These are phyloP conservation scores for Odocoileus hemionus DNA, from an alignment of 2,113 vertebrate species.

Conservation along the genomic window DNA sequence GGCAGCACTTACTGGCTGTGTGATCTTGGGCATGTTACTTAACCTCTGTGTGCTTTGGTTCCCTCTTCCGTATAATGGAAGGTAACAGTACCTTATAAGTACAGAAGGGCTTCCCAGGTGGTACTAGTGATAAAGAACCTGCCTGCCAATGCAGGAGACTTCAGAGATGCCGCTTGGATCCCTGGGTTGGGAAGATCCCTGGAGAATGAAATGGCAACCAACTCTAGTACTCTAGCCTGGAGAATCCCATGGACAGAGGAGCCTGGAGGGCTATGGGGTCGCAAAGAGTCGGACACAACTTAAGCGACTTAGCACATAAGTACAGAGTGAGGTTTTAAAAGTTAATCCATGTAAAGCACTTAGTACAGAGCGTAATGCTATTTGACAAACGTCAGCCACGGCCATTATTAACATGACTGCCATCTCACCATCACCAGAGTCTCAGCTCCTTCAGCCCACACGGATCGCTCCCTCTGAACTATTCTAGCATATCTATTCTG, in stretches of 20 bases:
- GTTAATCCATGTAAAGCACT: accelerated
- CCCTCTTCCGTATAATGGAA: not conserved
- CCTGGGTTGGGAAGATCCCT: not conserved
- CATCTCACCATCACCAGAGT: accelerated
- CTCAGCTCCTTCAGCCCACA: accelerated
- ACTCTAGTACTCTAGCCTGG: not conserved
- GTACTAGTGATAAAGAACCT: not conserved
- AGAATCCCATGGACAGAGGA: not conserved
- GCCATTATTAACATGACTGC: accelerated
- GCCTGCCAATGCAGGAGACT: not conserved
- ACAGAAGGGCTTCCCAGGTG: not conserved
- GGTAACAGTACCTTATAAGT: not conserved
- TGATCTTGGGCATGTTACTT: not conserved
- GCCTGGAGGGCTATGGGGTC: not conserved
- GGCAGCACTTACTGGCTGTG: not conserved
- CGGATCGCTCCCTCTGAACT: accelerated
- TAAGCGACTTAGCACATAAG: not conserved
- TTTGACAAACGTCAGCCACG: accelerated
- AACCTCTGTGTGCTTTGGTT: not conserved
- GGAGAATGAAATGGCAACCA: not conserved
- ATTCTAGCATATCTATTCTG: accelerated
- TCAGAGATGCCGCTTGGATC: not conserved
- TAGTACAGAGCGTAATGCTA: not conserved
- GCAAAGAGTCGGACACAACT: not conserved
- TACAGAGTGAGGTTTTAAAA: not conserved